Conservation (phyloP, 2,888 invertebrate species). For the Cataglyphis rosenhaueri region DNA sequence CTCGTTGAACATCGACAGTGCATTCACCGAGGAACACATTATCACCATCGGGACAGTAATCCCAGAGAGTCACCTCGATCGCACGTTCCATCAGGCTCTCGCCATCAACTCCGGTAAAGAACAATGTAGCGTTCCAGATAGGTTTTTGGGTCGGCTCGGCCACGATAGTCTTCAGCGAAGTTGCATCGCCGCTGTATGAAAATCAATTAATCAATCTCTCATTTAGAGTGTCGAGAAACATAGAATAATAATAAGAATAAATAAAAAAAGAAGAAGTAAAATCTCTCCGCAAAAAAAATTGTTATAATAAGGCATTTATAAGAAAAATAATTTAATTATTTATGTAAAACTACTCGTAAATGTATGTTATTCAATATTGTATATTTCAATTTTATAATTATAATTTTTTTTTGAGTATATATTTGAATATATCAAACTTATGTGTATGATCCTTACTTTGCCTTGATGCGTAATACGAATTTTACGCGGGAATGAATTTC, state of each 20-base stretch:
- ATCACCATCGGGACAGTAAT: conserved; percentile 93
- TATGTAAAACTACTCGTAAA: background rate
- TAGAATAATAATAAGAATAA: background rate
- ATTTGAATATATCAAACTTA: background rate
- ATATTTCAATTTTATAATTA: background rate
- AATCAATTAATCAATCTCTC: conserved; percentile 20
- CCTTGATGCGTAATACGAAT: background rate
- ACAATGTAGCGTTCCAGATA: conserved; percentile 96
- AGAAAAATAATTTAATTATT: background rate
- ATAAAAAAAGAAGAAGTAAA: background rate
- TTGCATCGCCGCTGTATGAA: conserved; percentile 89
- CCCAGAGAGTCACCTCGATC: conserved; percentile 96
- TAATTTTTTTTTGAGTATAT: background rate
- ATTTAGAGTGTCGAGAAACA: conserved; percentile 7
- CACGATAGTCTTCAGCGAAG: conserved; percentile 93
- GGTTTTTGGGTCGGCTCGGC: conserved; percentile 95
- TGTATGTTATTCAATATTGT: background rate
- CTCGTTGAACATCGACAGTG: conserved; percentile 92
- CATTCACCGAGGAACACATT: conserved; percentile 93
- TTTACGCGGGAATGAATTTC: background rate
- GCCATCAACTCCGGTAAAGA: conserved; percentile 92
- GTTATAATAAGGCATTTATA: background rate
- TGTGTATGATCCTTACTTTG: background rate
- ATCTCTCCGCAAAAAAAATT: background rate
- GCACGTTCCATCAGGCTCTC: conserved; percentile 93